Conservation (phyloP, 2,797 vertebrate species). For the Ctenopoma kingsleyae region DNA sequence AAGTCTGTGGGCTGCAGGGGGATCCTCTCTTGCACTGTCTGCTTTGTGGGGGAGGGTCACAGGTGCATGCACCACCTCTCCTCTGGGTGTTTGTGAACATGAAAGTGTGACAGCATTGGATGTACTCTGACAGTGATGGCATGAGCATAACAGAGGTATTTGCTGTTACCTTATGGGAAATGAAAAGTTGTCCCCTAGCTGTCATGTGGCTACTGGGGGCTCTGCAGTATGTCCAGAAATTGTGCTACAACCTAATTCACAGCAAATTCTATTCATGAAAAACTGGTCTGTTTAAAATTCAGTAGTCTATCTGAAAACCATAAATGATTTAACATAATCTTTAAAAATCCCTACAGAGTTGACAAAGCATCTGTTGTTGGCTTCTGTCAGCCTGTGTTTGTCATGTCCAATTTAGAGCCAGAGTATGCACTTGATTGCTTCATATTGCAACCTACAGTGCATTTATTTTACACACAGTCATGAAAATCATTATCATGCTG, state of each 20-base stretch:
- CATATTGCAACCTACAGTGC: conserved; percentile 47
- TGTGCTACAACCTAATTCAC: conserved; percentile 4
- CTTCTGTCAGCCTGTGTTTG: conserved; percentile 47
- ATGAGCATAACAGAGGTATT: conserved; percentile 53
- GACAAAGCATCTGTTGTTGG: conserved; percentile 9
- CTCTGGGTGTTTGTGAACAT: conserved; percentile 60
- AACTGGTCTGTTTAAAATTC: conserved; percentile 3
- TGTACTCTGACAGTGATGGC: conserved; percentile 58
- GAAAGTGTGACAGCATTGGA: conserved; percentile 51
- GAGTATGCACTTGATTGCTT: conserved; percentile 61
- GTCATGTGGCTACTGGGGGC: not conserved
- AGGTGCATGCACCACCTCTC: conserved; percentile 64
- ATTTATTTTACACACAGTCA: conserved; percentile 48
- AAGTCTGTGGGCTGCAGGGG: conserved; percentile 72
- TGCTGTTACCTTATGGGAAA: conserved; percentile 3
- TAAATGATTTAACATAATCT: conserved; percentile 40
- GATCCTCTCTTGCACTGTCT: conserved; percentile 69
- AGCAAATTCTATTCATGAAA: conserved; percentile 19
- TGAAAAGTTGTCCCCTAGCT: not conserved
- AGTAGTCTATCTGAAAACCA: not conserved
- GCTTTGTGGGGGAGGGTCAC: conserved; percentile 69
- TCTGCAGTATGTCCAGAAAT: not conserved
- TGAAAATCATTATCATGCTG: conserved; percentile 54
- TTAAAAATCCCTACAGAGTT: conserved; percentile 43
- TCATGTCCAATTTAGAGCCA: conserved; percentile 56